Evolutionary conservation across 2,113 vertebrate genomes (phyloP), one percentile per base, ranked within the genome.

Genomic region (Sinocyclocheilus grahami): DNA sequence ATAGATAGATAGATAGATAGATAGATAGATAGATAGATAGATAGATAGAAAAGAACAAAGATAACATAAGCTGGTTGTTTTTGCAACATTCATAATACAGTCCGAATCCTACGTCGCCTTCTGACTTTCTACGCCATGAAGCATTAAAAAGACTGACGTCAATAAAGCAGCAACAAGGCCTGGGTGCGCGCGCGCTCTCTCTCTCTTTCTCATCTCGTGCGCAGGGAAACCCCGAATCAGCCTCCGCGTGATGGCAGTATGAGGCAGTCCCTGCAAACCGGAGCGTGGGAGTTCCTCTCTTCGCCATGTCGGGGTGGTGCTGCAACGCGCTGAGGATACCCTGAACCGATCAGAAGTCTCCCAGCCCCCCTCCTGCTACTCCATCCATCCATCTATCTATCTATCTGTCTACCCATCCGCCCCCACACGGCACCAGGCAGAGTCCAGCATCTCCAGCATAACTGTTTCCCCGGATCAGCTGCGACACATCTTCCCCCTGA

Each of bases 191-290:
- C 80, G 1, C 14, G 1, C 60, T 0, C 42, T 12, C 67, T 33
- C 42, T 12, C 67, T 60, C 55, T n/a, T n/a, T 48, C 72, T 77
- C 20, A n/a, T 51, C 74, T 51, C 74, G 72, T 51, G 33, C 83
- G 22, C 72, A 79, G 90, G 93, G 93, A 83, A 93, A 91, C 89
- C 93, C 92, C 91, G 86, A 89, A 83, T 90, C 86, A 67, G 89
- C 91, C 87, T 94, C 94, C 95, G 93, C 93, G 91, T 77, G 95
- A 94, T 94, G 95, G 95, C 95, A 91, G 94, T 94, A 93, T 92
- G 87, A 90, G 91, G 91, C 92, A 89, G 90, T 85, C 88, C 86
- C 79, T 87, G 86, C 85, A 42, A 82, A 81, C 85, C 78, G 76
- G 87, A 93, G 94, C 92, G 94, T 95, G 93, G 93, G 95, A 95